Conservation (phyloP, 2,797 vertebrate species). For the Cheirogaleus major region DNA sequence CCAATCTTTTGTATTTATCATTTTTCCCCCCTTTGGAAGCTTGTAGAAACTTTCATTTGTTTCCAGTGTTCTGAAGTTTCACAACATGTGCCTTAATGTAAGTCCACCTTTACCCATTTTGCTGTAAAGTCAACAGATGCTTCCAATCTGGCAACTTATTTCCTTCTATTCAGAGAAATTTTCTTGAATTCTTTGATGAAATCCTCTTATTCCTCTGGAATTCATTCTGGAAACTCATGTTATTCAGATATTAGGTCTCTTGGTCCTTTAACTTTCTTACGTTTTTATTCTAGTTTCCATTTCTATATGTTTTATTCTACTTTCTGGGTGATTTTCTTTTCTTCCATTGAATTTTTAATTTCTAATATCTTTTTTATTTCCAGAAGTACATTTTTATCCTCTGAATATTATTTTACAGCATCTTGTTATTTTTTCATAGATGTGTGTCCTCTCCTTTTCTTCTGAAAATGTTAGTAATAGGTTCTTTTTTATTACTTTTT, state of each 20-base stretch:
- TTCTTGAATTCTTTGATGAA: background rate
- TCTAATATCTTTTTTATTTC: background rate
- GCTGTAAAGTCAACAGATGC: background rate
- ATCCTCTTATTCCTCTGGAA: background rate
- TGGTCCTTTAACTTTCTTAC: background rate
- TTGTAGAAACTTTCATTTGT: background rate
- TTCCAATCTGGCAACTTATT: background rate
- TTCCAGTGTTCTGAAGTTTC: background rate
- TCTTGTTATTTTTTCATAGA: background rate
- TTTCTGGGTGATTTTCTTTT: background rate
- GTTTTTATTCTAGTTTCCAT: background rate
- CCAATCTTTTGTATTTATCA: background rate
- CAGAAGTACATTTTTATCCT: background rate
- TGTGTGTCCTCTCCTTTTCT: background rate
- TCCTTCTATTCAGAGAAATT: background rate
- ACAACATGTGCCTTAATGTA: background rate
- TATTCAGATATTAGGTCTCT: background rate
- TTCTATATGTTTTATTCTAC: background rate
- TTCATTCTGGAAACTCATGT: background rate
- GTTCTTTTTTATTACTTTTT: background rate
- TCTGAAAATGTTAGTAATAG: background rate
- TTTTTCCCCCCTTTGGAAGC: background rate
- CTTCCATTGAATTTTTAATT: background rate
- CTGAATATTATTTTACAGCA: background rate
- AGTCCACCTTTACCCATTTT: background rate